Evolutionary conservation across 2,113 vertebrate species (phyloP).

Genomic region (Tragulus kanchil): DNA sequence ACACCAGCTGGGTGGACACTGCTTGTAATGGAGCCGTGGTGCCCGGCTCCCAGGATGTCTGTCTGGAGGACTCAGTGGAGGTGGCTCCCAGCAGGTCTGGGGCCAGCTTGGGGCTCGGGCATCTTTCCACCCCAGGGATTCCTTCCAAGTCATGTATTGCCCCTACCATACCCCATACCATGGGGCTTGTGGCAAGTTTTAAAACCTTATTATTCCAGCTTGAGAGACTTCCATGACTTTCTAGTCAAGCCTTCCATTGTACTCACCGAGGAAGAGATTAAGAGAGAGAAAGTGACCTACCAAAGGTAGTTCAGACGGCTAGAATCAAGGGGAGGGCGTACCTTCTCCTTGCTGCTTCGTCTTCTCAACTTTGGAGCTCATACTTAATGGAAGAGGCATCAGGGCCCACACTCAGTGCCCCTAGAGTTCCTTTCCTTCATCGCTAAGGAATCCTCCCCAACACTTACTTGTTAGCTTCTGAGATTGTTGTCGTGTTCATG

Average conservation of each 20-base stretch:
- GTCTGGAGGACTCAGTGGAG: not conserved
- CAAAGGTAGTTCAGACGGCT: not conserved
- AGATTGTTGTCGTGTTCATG: not conserved
- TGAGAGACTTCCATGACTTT: not conserved
- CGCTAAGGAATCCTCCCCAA: not conserved
- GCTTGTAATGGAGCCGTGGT: not conserved
- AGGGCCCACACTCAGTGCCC: not conserved
- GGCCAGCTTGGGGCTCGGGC: not conserved
- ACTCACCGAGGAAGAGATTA: not conserved
- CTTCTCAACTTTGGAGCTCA: not conserved
- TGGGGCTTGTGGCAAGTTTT: not conserved
- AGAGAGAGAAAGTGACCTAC: not conserved
- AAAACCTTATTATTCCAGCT: not conserved
- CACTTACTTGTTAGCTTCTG: not conserved
- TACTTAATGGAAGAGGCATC: not conserved
- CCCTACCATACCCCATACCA: fast-evolving
- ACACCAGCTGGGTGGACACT: no score
- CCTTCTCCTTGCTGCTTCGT: not conserved
- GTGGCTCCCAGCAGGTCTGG: not conserved
- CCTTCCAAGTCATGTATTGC: not conserved
- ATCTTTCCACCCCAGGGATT: not conserved
- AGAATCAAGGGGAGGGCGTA: not conserved
- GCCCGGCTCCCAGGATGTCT: no score
- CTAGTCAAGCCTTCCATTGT: not conserved
- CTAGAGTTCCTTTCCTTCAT: not conserved